These are phyloP conservation scores for Phyllotis vaccarum DNA, from an alignment of 2,797 vertebrate genomes.

Conservation along the genomic window DNA sequence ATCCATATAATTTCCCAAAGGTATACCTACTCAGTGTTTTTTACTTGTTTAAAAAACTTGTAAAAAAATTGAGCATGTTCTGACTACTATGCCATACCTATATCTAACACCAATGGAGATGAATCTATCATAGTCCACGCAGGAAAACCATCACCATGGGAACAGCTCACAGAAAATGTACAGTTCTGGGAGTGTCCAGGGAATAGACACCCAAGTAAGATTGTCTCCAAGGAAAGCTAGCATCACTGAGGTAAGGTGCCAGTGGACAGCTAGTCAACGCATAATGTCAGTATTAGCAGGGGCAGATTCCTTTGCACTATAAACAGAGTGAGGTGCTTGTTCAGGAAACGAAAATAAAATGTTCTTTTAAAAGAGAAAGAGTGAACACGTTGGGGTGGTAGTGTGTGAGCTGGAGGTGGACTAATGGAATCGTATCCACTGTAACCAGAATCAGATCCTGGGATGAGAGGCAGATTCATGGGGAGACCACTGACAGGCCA, in stretches of 20 bases:
- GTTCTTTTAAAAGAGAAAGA: not conserved
- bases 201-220: not conserved
- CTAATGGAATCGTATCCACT: not conserved
- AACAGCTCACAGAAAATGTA: not conserved
- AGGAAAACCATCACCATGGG: not conserved
- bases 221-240: not conserved
- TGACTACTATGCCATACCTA: not conserved
- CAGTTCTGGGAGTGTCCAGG: not conserved
- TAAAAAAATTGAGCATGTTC: not conserved
- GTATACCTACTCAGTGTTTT: not conserved
- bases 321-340: not conserved
- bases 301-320: not conserved
- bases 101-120: not conserved
- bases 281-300: not conserved
- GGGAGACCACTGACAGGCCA: not conserved
- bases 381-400: not conserved
- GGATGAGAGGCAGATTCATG: too few relatives aligned
- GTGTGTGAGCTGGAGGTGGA: not conserved
- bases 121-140: not conserved
- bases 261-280: not conserved
- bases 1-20: not conserved
- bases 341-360: not conserved
- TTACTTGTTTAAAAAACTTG: not conserved
- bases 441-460: not conserved
- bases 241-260: not conserved